Conservation (phyloP, 2,797 vertebrate genomes). For the Gouania willdenowi region DNA sequence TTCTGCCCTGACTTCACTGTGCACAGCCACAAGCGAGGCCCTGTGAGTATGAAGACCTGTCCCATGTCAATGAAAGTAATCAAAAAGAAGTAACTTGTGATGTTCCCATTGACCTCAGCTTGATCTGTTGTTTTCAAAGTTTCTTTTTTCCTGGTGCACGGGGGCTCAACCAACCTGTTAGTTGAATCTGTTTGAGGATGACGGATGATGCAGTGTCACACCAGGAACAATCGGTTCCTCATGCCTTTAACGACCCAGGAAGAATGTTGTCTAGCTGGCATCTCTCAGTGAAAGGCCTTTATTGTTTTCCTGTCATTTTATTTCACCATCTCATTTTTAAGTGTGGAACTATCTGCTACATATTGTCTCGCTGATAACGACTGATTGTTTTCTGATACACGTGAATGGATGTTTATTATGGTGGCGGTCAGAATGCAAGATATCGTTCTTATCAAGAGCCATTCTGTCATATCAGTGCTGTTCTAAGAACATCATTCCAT, state of each 20-base stretch:
- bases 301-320: background rate
- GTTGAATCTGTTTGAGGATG: constrained; percentile 5
- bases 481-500: too few relatives aligned
- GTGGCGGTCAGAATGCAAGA: too few relatives aligned
- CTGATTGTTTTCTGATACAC: too few relatives aligned
- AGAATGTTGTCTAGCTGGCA: constrained; percentile 21
- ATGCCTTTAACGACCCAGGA: background rate
- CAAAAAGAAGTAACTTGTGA: too few relatives aligned
- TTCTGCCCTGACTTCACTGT: constrained; percentile 98
- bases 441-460: too few relatives aligned
- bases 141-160: constrained; percentile 44
- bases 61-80: background rate
- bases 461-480: too few relatives aligned
- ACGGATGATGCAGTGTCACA: background rate
- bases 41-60: constrained; percentile 74
- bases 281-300: background rate
- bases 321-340: background rate
- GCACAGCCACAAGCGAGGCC: constrained; percentile 88
- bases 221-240: constrained; percentile 17
- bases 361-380: too few relatives aligned
- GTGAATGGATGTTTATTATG: background rate
- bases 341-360: background rate
- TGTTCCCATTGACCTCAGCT: background rate
- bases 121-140: background rate
- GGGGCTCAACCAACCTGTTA: constrained; percentile 23